A percentile compares a stretch with the other conserved stretches of the same genome.
Conservation (phyloP, 2,797 vertebrate genomes). For the Paramormyrops hopkinsi region DNA sequence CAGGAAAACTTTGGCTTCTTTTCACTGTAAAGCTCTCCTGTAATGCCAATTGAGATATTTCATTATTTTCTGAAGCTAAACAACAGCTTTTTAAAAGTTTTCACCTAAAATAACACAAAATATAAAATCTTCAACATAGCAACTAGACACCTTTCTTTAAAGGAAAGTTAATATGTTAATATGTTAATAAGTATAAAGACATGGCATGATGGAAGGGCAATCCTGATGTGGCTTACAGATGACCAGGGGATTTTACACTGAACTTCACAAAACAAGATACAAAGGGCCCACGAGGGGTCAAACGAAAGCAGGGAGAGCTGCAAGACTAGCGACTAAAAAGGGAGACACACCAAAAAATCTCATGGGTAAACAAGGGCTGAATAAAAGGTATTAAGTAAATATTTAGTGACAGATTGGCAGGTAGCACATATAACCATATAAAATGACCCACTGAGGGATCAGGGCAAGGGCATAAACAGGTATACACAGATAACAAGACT, state of each 20-base stretch:
- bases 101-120: not conserved
- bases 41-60: not conserved
- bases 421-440: not conserved
- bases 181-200: too few relatives aligned
- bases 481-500: not conserved
- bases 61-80: not conserved
- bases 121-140: not conserved
- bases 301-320: not conserved
- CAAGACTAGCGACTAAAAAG: not conserved
- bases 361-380: not conserved
- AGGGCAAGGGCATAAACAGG: not conserved
- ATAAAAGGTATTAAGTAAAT: not conserved
- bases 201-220: not conserved
- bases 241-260: not conserved
- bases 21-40: not conserved
- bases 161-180: not conserved
- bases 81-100: not conserved
- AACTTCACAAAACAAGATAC: not conserved
- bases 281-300: not conserved
- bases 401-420: not conserved
- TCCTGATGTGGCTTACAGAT: not conserved
- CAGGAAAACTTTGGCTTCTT: not conserved
- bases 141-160: not conserved
- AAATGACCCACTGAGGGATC: not conserved
- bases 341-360: not conserved